These are phyloP conservation scores for Drosophila prostipennis DNA, from an alignment of 2,888 invertebrate genomes.

Conservation along the genomic window DNA sequence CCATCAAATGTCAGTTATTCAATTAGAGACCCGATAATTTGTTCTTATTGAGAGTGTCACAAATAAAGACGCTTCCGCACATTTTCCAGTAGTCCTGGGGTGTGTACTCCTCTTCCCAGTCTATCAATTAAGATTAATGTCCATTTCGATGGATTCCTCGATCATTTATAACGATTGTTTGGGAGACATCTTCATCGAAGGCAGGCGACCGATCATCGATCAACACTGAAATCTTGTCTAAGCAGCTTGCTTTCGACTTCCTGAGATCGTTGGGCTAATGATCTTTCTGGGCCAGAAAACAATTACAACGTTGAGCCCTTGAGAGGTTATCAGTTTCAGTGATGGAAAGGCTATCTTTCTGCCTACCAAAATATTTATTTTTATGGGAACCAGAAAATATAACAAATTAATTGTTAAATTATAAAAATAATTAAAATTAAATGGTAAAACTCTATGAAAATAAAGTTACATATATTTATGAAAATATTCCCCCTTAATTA, in stretches of 20 bases:
- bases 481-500: too few species aligned
- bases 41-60: constrained; percentile 19
- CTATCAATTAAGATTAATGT: constrained; percentile 72
- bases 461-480: too few species aligned
- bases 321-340: not conserved
- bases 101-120: constrained; percentile 6
- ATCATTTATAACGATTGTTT: constrained; percentile 50
- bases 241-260: constrained; percentile 38
- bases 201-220: constrained; percentile 44
- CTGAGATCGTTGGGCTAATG: constrained; percentile 44
- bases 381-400: not conserved
- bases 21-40: constrained; percentile 22
- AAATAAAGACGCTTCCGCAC: constrained; percentile 31
- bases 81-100: constrained; percentile 26
- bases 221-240: constrained; percentile 35
- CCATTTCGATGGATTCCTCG: constrained; percentile 16
- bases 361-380: too few species aligned
- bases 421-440: not conserved
- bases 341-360: not conserved
- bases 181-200: constrained; percentile 41
- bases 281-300: constrained; percentile 26
- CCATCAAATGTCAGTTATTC: constrained; percentile 18
- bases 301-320: not conserved
- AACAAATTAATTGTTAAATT: not conserved
- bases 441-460: too few species aligned